phyloP scores from a whole-genome alignment of 2,888 invertebrate genomes.

The Emmelina monodactyla region DNA sequence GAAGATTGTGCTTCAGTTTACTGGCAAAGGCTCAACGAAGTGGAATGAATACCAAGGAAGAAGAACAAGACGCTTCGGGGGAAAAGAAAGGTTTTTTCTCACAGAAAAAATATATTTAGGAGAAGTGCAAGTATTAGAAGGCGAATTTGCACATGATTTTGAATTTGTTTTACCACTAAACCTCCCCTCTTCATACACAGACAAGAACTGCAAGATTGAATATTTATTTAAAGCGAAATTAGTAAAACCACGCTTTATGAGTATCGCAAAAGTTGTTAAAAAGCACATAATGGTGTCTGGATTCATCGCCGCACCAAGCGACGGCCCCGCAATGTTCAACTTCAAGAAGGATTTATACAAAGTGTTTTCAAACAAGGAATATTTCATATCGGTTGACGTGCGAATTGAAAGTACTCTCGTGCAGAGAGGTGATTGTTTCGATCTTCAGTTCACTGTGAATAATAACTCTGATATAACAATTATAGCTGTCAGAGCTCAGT shows the following conservation, averaged over 20 bases:
- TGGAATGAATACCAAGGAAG: no score
- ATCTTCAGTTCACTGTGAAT: no score
- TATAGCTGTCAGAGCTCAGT: no score
- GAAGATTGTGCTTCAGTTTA: no score
- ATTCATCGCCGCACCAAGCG: slow-evolving; percentile 9
- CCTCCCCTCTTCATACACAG: slow-evolving; percentile 20
- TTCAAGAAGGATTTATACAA: slow-evolving; percentile 17
- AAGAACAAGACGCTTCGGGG: no score
- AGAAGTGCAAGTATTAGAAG: no score
- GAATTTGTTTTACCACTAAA: slow-evolving; percentile 17
- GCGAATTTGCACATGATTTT: no score
- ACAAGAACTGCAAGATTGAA: slow-evolving; percentile 13
- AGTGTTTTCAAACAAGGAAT: slow-evolving; percentile 16
- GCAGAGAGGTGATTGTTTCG: no score
- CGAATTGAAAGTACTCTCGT: slow-evolving; percentile 14
- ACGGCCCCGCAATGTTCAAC: slow-evolving; percentile 14
- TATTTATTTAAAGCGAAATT: slow-evolving; percentile 18
- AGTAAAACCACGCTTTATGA: slow-evolving; percentile 16
- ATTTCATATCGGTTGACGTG: slow-evolving; percentile 15
- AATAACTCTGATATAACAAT: no score
- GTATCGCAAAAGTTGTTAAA: slow-evolving; percentile 13
- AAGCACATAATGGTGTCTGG: slow-evolving; percentile 17
- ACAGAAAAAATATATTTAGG: no score
- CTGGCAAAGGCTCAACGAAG: no score
- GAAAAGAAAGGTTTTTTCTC: no score